Evolutionary conservation across 2,888 invertebrate species (phyloP).

Genomic region (Eupithecia dodoneata): DNA sequence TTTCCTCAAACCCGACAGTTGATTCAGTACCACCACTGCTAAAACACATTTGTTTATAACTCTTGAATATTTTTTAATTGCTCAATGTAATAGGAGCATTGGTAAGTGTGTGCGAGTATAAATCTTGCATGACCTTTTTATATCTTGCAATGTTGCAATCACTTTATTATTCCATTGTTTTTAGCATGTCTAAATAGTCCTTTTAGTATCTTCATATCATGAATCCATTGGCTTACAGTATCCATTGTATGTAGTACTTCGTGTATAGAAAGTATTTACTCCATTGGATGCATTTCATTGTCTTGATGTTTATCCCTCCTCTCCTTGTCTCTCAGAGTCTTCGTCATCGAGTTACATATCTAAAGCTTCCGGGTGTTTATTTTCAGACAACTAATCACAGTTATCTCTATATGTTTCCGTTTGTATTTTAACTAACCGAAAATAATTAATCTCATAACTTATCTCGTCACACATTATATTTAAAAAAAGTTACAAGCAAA

Average conservation of each 20-base stretch:
- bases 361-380: constrained; percentile 10
- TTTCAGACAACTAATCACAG: background rate
- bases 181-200: constrained; percentile 63
- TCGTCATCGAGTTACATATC: constrained; percentile 50
- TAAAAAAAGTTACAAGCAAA: background rate
- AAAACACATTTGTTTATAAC: constrained; percentile 36
- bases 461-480: background rate
- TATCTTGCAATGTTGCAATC: constrained; percentile 56
- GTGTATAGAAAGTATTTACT: constrained; percentile 47
- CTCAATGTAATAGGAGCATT: constrained; percentile 48
- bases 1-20: constrained; percentile 52
- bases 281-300: constrained; percentile 59
- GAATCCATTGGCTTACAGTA: constrained; percentile 57
- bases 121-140: constrained; percentile 62
- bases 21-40: constrained; percentile 37
- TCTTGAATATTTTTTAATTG: constrained; percentile 37
- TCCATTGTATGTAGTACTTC: constrained; percentile 52
- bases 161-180: constrained; percentile 46
- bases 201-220: constrained; percentile 56
- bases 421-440: background rate
- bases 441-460: background rate
- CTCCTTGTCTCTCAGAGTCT: constrained; percentile 50
- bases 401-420: constrained; percentile 5
- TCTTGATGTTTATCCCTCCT: constrained; percentile 47
- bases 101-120: constrained; percentile 56